Evolutionary conservation across 2,113 vertebrate genomes (phyloP), one percentile per base, ranked within the genome.

Genomic region (Rhynchopsitta pachyrhyncha): DNA sequence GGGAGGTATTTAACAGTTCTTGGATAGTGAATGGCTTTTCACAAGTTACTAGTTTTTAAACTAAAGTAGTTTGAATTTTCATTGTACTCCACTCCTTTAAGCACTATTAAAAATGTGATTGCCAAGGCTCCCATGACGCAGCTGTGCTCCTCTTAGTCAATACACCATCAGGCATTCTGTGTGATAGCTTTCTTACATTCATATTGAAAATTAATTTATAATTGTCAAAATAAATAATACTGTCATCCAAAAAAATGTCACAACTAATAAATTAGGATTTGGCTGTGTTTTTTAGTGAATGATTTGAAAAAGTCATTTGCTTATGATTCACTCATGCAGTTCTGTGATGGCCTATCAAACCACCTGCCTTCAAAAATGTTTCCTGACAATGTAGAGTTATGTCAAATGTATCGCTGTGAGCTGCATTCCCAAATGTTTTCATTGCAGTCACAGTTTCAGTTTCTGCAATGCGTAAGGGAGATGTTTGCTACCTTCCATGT

Each of bases 141-240:
- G 17, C 37, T 64, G 11, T 29, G 44, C 20, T 88, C 17, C 10
- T 82, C 63, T 41, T 42, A 13, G 57, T 59, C 42, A 68, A 33
- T 11, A 23, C 1, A 1, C 22, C 13, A 18, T 53, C 52, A 47
- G 24, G 13, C 17, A 12, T 82, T 79, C 52, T 66, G 19, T 87
- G 7, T 49, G 41, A 68, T 68, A 37, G 29, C 19, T 69, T 84
- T 82, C 2, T 78, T 77, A 37, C 31, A 37, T 73, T 84, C 47
- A 10, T 39, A 39, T 27, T 79, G 77, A 66, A 91, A 89, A 84
- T n/a, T 68, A 64, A 91, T 93, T 84, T 89, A 24, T 6, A 31
- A 37, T 78, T 94, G 33, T 93, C 66, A 88, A 94, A 94, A 75
- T 83, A 92, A 88, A 71, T 79, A 17, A 88, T 47, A 24, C 20